phyloP scores from a whole-genome alignment of 2,888 invertebrate species.

The Bruchidius siliquastri region DNA sequence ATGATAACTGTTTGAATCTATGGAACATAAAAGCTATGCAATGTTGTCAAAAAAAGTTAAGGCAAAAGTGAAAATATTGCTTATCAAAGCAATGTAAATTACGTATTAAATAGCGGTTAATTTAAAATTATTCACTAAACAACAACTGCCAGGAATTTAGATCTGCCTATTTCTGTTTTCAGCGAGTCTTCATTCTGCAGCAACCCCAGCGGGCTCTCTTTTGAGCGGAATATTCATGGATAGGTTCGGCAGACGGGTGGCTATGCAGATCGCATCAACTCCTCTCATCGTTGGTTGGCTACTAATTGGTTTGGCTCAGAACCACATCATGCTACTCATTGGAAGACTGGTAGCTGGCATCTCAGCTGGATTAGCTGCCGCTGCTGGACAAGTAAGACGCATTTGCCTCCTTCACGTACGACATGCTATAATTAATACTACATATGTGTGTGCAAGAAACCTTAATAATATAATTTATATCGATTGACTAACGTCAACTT shows the following conservation, averaged over 20 bases:
- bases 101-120: no score
- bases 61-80: no score
- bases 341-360: conserved; percentile 68
- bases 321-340: conserved; percentile 55
- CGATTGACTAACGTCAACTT: no score
- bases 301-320: conserved; percentile 53
- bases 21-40: no score
- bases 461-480: no score
- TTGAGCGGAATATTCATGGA: conserved; percentile 69
- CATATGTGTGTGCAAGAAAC: no score
- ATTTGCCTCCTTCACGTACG: neutral
- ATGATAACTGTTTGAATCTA: no score
- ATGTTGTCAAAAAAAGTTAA: no score
- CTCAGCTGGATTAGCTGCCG: conserved; percentile 68
- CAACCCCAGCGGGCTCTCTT: conserved; percentile 70
- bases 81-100: no score
- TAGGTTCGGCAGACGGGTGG: conserved; percentile 61
- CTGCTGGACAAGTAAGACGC: conserved; percentile 64
- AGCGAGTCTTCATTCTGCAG: conserved; percentile 76
- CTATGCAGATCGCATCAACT: conserved; percentile 60
- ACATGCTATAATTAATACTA: no score
- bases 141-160: no score
- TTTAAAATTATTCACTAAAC: no score
- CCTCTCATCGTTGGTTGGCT: conserved; percentile 68
- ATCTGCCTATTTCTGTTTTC: conserved; percentile 20